Evolutionary conservation across 2,113 vertebrate genomes (phyloP).

Genomic region (Chaetura pelagica): DNA sequence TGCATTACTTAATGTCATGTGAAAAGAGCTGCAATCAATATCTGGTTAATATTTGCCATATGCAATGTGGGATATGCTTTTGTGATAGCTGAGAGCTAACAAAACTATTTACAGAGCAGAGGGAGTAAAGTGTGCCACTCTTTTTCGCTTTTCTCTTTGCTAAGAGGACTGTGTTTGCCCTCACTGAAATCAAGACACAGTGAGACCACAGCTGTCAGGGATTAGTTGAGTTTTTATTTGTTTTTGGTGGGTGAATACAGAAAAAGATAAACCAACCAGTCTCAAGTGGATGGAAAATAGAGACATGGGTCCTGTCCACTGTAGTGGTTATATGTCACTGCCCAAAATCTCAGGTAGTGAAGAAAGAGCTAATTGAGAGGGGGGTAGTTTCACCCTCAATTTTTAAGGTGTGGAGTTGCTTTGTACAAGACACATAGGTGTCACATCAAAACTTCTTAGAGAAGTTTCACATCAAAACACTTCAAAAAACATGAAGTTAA

Average conservation of each 20-base stretch:
- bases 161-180: constrained; percentile 39
- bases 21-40: constrained; percentile 36
- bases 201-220: constrained; percentile 42
- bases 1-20: not conserved
- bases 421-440: not conserved
- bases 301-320: not conserved
- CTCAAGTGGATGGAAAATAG: constrained; percentile 28
- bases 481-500: not conserved
- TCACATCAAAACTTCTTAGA: not conserved
- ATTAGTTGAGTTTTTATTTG: constrained; percentile 43
- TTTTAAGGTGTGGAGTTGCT: not conserved
- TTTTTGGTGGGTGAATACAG: constrained; percentile 15
- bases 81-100: constrained; percentile 49
- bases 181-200: not conserved
- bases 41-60: constrained; percentile 72
- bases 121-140: constrained; percentile 1
- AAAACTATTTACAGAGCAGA: constrained; percentile 57
- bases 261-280: constrained; percentile 41
- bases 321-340: not conserved
- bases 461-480: not conserved
- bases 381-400: not conserved
- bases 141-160: constrained; percentile 2
- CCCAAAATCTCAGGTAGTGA: not conserved
- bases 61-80: not conserved
- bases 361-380: not conserved